These are phyloP conservation scores for Endotricha flammealis DNA, from an alignment of 2,888 invertebrate genomes.

Conservation along the genomic window DNA sequence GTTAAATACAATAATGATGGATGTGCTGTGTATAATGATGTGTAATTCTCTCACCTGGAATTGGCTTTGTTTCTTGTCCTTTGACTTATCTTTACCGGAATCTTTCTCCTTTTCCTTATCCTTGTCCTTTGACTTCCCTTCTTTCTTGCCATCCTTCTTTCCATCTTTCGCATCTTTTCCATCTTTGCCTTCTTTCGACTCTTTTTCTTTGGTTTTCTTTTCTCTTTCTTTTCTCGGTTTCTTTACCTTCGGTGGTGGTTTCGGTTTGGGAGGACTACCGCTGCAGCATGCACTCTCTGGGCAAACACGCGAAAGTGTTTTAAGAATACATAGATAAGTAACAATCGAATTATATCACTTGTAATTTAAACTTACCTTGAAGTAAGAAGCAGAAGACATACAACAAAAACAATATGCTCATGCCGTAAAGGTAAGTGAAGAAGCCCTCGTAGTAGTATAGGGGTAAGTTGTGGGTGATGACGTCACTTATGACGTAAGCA, in stretches of 20 bases:
- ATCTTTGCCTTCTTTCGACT: constrained; percentile 70
- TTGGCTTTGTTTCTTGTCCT: constrained; percentile 81
- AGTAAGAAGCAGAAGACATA: constrained; percentile 97
- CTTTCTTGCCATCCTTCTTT: constrained; percentile 78
- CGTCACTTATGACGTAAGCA: constrained; percentile 96
- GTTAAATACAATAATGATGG: constrained; percentile 59
- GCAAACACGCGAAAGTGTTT: constrained; percentile 13
- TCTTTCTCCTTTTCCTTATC: constrained; percentile 81
- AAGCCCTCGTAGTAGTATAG: constrained; percentile 96
- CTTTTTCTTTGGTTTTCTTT: constrained; percentile 81
- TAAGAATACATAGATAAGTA: background rate
- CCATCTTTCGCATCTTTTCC: constrained; percentile 71
- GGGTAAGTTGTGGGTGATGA: constrained; percentile 94
- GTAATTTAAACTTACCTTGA: constrained; percentile 77
- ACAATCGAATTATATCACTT: background rate
- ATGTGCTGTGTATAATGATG: constrained; percentile 59
- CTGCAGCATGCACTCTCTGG: constrained; percentile 91
- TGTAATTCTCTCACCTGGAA: constrained; percentile 77
- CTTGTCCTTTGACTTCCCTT: constrained; percentile 73
- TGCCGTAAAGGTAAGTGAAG: constrained; percentile 95
- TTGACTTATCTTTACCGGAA: constrained; percentile 77
- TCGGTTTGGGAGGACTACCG: constrained; percentile 82
- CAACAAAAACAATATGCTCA: constrained; percentile 93
- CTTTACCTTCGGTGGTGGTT: constrained; percentile 82
- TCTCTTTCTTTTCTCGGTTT: constrained; percentile 83